Base-by-base conservation (phyloP, 92 coral and sea anemone genomes). In the Plumapathes pennacea region DNA sequence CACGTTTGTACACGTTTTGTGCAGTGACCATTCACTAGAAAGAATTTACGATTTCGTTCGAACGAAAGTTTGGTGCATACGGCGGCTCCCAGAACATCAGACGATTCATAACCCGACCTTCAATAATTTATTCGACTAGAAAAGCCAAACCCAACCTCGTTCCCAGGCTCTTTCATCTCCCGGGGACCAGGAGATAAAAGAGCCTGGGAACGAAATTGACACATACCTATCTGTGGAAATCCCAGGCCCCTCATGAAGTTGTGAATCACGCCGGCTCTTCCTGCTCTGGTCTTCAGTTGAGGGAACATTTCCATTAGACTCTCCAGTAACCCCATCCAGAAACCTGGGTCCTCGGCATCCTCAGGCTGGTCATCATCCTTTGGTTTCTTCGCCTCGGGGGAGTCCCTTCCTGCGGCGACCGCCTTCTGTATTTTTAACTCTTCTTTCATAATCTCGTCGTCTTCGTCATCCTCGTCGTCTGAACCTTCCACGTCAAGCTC, bases 231-330 rank as follows among this genome's bases (percentile, higher is more conserved):
- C n/a, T n/a, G n/a, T n/a, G n/a, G n/a, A n/a, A n/a, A n/a, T 21
- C 26, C 20, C 0, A 88, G 66, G 11, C 96, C 96, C 17, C 90
- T 80, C 19, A 88, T 55, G 23, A 84, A 78, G 86, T 88, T 88
- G 28, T 88, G 90, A 9, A 88, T 71, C 60, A 83, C 71, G n/a
- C 90, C 96, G 0, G 96, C 96, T 84, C 90, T 57, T 4, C 96
- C 96, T 21, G 70, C 45, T 27, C 90, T 71, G 6, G 96, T 73
- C 18, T 60, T 76, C 10, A 79, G 60, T 27, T 74, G 54, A 0
- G 54, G 50, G 7, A 85, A 50, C 31, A 59, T 72, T 10, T 88
- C 67, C 37, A 79, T 53, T 12, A 83, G 27, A 9, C 31, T 18
- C 20, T 67, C 30, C 13, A 34, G 11, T 24, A 64, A 22, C 0